Conservation (phyloP, 2,888 invertebrate genomes). For the Morinoia aosen region DNA sequence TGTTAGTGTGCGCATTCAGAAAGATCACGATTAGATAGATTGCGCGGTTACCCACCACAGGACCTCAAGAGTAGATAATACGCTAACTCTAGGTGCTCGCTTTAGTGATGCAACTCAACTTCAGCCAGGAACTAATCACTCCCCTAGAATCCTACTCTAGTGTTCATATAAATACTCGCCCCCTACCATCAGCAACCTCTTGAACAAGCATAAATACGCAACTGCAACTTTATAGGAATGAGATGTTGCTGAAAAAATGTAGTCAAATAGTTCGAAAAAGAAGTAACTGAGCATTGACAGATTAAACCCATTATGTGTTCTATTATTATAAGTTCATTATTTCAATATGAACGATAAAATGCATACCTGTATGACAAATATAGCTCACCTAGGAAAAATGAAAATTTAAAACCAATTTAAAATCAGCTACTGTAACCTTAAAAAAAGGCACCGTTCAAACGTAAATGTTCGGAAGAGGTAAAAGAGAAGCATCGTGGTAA, state of each 20-base stretch:
- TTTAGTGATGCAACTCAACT: no score
- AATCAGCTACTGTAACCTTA: background rate
- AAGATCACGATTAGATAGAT: background rate
- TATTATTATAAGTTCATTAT: background rate
- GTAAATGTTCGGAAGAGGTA: background rate
- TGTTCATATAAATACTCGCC: no score
- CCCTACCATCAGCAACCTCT: background rate
- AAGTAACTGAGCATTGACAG: background rate
- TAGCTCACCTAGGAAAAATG: background rate
- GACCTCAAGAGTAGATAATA: background rate
- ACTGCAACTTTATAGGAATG: no score
- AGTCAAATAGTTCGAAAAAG: background rate
- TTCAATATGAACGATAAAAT: background rate
- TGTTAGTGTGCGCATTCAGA: background rate
- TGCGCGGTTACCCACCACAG: background rate
- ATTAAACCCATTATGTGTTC: background rate
- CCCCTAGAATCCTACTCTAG: no score
- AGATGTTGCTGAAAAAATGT: background rate
- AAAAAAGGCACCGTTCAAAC: background rate
- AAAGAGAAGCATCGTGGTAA: background rate
- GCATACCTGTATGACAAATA: background rate
- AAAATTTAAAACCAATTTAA: background rate
- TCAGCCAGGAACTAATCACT: no score
- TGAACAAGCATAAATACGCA: background rate
- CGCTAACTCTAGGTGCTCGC: no score